Conservation (phyloP, 2,888 invertebrate species). For the Hanleya hanleyi region DNA sequence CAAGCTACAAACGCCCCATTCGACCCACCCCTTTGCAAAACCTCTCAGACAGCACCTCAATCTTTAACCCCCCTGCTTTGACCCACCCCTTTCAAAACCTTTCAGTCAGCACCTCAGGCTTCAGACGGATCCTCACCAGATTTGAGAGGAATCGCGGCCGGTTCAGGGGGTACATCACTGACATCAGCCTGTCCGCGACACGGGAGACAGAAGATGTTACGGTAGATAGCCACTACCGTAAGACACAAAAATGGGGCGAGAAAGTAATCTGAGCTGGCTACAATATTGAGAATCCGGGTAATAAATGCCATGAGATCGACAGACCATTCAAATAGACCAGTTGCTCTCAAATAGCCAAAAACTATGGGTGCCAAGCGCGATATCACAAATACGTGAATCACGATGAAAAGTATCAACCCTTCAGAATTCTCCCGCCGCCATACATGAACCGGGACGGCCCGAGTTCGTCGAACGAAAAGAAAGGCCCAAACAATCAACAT, state of each 20-base stretch:
- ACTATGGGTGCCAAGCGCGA: neutral
- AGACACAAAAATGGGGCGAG: neutral
- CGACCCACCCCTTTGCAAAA: no score
- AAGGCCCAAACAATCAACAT: neutral
- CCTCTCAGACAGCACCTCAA: no score
- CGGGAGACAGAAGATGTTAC: slow-evolving; percentile 1
- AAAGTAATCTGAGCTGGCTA: neutral
- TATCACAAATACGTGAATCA: neutral
- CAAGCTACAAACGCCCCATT: no score
- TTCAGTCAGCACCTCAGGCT: neutral
- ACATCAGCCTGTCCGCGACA: neutral
- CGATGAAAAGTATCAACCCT: neutral
- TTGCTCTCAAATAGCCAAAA: neutral
- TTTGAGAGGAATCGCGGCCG: neutral
- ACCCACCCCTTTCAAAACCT: no score
- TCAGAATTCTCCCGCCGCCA: neutral
- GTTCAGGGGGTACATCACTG: neutral
- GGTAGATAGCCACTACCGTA: neutral
- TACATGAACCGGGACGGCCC: neutral
- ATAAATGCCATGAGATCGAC: neutral
- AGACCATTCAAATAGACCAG: no score
- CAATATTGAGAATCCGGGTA: neutral
- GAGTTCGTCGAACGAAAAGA: neutral
- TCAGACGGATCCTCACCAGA: neutral
- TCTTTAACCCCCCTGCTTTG: no score